Percentiles rank a stretch among this genome's conserved stretches.
Evolutionary conservation across 1,140 invertebrate genomes (phyloP).

Genomic region (Drosophila repletoides): DNA sequence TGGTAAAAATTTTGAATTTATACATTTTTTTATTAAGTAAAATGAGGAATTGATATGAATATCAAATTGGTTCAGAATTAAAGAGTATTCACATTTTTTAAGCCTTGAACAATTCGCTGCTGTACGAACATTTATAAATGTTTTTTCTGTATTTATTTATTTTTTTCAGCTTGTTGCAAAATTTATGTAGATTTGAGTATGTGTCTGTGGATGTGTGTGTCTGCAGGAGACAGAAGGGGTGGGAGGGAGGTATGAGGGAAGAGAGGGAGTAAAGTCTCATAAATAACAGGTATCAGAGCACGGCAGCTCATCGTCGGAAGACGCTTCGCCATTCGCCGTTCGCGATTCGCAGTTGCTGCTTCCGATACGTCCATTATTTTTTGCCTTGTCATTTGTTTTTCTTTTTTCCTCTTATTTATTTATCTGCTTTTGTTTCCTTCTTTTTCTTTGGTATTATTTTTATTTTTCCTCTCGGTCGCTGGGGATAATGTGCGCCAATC

Average conservation of each 20-base stretch:
- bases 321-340: conserved; percentile 17
- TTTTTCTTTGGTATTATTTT: conserved; percentile 18
- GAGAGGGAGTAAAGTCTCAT: conserved; percentile 50
- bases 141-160: conserved; percentile 5
- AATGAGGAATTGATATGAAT: too few relatives aligned
- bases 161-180: conserved; percentile 50
- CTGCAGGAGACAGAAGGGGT: conserved; percentile 2
- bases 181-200: conserved; percentile 44
- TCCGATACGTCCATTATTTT: conserved; percentile 22
- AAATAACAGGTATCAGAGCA: conserved; percentile 40
- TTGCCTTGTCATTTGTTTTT: conserved; percentile 19
- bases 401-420: conserved; percentile 21
- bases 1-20: too few relatives aligned
- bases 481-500: conserved; percentile 71
- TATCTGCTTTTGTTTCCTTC: too few relatives aligned
- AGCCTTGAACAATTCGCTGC: conserved; percentile 16
- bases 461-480: conserved; percentile 33
- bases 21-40: too few relatives aligned
- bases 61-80: background rate
- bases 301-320: conserved; percentile 32
- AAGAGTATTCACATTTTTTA: conserved; percentile 1
- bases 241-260: conserved; percentile 26
- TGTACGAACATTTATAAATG: too few relatives aligned
- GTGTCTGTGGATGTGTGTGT: conserved; percentile 5
- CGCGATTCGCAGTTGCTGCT: conserved; percentile 21